These are phyloP conservation scores for Cephalopachus bancanus DNA, from an alignment of 2,797 vertebrate species.

Conservation along the genomic window DNA sequence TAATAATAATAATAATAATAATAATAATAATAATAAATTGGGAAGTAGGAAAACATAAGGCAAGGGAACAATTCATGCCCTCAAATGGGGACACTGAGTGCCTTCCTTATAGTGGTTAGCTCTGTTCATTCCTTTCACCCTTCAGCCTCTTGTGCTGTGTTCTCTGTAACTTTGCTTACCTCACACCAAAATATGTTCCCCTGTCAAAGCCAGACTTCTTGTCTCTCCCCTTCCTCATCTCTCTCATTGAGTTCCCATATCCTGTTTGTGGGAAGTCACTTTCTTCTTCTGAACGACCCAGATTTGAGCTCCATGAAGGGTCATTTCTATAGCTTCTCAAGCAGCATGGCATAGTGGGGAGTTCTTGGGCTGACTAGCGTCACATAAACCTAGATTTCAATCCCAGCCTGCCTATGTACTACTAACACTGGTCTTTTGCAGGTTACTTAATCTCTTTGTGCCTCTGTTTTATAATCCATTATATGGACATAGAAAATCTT, in stretches of 20 bases:
- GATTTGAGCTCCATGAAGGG: not conserved
- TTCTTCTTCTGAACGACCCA: not conserved
- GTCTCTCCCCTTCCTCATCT: not conserved
- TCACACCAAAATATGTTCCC: not conserved
- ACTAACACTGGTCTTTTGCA: not conserved
- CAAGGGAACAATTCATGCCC: not conserved
- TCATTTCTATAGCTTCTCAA: not conserved
- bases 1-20: no score
- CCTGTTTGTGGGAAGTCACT: not conserved
- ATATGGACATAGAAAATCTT: not conserved
- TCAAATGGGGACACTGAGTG: not conserved
- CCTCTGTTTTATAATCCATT: constrained; percentile 8
- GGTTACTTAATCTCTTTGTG: not conserved
- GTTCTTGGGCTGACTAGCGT: not conserved
- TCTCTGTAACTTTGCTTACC: not conserved
- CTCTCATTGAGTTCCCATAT: not conserved
- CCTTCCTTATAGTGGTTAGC: not conserved
- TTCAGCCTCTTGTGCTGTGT: not conserved
- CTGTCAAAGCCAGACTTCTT: not conserved
- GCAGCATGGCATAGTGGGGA: not conserved
- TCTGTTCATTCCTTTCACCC: not conserved
- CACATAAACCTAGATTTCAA: not conserved
- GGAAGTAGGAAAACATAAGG: not conserved
- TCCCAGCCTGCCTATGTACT: not conserved
- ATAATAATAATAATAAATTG: not conserved